These are phyloP conservation scores for Troglohyphantes excavatus DNA, from an alignment of 2,888 invertebrate genomes.

Conservation along the genomic window DNA sequence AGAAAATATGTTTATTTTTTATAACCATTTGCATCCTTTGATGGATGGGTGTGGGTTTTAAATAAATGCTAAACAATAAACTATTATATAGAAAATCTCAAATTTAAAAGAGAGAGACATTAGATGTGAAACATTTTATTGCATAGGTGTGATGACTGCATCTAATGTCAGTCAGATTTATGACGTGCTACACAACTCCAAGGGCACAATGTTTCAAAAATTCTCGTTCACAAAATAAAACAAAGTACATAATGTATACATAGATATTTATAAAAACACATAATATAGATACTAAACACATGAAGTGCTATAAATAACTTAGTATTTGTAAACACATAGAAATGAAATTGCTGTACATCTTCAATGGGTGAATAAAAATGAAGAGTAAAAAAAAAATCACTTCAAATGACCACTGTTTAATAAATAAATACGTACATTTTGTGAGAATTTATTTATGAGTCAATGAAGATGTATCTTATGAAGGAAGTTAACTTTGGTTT, in stretches of 20 bases:
- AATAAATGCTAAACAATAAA: too few relatives aligned
- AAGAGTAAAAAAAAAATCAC: slow-evolving; percentile 44
- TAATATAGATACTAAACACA: slow-evolving; percentile 41
- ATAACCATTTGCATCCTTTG: too few relatives aligned
- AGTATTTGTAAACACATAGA: slow-evolving; percentile 36
- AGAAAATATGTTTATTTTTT: too few relatives aligned
- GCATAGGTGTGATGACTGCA: slow-evolving; percentile 65
- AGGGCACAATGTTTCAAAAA: slow-evolving; percentile 24
- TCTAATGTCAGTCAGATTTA: slow-evolving; percentile 51
- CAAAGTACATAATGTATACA: slow-evolving; percentile 34
- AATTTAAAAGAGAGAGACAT: background rate
- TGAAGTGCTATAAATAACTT: slow-evolving; percentile 60
- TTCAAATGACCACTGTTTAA: slow-evolving; percentile 27
- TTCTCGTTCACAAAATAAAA: slow-evolving; percentile 52
- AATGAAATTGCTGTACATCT: slow-evolving; percentile 28
- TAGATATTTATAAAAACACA: slow-evolving; percentile 53
- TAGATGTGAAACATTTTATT: slow-evolving; percentile 72
- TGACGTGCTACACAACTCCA: slow-evolving; percentile 36
- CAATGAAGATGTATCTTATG: slow-evolving; percentile 34
- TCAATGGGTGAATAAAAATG: slow-evolving; percentile 4
- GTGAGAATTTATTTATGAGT: slow-evolving; percentile 1
- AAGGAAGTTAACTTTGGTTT: slow-evolving; percentile 56
- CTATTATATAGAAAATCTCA: too few relatives aligned
- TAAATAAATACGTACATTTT: slow-evolving; percentile 48
- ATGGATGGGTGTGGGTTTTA: too few relatives aligned